A percentile compares a stretch with the other conserved stretches of the same genome.
Conservation (phyloP, 2,113 vertebrate species). For the Anoplopoma fimbria region DNA sequence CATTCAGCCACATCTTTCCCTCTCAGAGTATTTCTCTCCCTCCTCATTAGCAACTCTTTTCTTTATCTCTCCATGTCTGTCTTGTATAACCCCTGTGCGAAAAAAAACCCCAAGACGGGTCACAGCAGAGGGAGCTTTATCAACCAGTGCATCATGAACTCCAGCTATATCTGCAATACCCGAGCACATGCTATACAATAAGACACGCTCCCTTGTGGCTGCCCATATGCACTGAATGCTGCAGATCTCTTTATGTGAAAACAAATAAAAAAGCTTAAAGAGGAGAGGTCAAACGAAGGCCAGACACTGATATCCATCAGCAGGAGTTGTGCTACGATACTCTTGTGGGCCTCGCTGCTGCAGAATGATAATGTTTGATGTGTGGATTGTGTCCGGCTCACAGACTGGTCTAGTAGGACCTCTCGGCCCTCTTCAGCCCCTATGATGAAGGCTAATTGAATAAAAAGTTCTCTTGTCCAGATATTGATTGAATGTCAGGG, state of each 20-base stretch:
- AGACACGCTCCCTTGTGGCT: neutral
- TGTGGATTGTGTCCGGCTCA: neutral
- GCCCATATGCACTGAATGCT: neutral
- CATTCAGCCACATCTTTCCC: constrained; percentile 1
- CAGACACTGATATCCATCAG: constrained; percentile 41
- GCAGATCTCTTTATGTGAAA: constrained; percentile 20
- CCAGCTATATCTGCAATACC: constrained; percentile 1
- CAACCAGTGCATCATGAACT: constrained; percentile 3
- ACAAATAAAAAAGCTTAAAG: neutral
- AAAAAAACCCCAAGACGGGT: neutral
- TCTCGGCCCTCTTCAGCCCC: neutral
- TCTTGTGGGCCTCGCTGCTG: constrained; percentile 10
- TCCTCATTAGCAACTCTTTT: constrained; percentile 26
- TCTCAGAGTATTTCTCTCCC: neutral
- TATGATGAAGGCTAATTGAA: neutral
- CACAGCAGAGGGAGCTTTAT: constrained; percentile 5
- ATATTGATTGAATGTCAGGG: neutral
- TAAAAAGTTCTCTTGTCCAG: neutral
- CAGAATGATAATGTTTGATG: constrained; percentile 8
- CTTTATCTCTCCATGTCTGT: constrained; percentile 5
- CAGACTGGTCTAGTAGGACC: neutral
- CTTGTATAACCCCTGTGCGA: neutral
- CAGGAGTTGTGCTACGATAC: neutral
- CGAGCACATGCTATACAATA: neutral
- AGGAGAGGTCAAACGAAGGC: constrained; percentile 40